Conservation (phyloP, 2,888 invertebrate genomes). For the Hesperia comma region DNA sequence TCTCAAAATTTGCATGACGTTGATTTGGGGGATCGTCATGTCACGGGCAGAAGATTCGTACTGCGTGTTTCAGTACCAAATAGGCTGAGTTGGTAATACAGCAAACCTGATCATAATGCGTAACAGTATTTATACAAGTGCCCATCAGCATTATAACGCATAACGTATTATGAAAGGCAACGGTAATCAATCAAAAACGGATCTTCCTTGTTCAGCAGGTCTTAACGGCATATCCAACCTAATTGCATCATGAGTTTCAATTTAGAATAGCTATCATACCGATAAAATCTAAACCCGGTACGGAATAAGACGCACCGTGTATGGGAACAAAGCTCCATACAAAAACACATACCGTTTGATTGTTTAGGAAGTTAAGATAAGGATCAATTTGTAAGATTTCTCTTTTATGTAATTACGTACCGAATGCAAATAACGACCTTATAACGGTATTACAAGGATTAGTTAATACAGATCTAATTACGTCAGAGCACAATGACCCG, state of each 20-base stretch:
- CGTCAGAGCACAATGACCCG: slow-evolving; percentile 24
- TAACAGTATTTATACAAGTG: no score
- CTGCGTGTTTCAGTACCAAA: no score
- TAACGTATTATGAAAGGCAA: not conserved
- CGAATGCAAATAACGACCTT: slow-evolving; percentile 35
- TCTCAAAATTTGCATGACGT: no score
- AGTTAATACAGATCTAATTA: slow-evolving; percentile 20
- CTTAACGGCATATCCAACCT: slow-evolving; percentile 11
- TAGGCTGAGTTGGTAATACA: no score
- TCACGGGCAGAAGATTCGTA: no score
- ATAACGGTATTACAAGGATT: slow-evolving; percentile 26
- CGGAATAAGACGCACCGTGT: slow-evolving; percentile 26
- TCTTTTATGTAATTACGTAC: slow-evolving; percentile 32
- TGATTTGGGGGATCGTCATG: no score
- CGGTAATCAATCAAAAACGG: slow-evolving; percentile 8
- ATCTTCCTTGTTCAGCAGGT: not conserved
- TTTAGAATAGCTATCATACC: slow-evolving; percentile 8
- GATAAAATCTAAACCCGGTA: slow-evolving; percentile 11
- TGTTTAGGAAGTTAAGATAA: slow-evolving; percentile 36
- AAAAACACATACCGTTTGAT: slow-evolving; percentile 35
- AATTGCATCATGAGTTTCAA: slow-evolving; percentile 26
- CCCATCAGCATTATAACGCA: no score
- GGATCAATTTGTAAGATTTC: slow-evolving; percentile 34
- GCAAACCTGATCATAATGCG: no score
- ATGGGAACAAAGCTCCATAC: slow-evolving; percentile 35